These are phyloP conservation scores for Aphelinus atriplicis DNA, from an alignment of 1,140 invertebrate species.

Conservation along the genomic window DNA sequence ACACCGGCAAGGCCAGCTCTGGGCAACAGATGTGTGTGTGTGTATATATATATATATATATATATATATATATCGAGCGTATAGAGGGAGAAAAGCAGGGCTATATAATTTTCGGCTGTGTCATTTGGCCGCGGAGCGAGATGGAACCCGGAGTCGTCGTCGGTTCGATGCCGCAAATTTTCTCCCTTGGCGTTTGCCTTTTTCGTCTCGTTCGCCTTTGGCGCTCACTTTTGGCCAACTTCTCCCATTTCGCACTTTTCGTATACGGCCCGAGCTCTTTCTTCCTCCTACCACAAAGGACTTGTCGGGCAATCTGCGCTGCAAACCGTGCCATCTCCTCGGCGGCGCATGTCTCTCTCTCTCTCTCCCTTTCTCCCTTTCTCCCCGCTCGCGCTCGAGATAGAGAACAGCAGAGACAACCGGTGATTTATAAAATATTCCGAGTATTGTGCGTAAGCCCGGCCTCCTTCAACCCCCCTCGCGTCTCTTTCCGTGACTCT, in stretches of 20 bases:
- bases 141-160: no score
- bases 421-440: slow-evolving; percentile 63
- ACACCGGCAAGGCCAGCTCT: no score
- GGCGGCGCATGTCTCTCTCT: background rate
- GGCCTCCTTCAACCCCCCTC: background rate
- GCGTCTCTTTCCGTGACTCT: background rate
- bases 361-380: slow-evolving; percentile 18
- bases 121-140: slow-evolving; percentile 45
- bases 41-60: no score
- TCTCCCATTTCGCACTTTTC: no score
- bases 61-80: background rate
- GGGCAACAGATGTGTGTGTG: no score
- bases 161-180: slow-evolving; percentile 15
- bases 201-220: no score
- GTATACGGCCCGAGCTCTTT: no score
- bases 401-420: slow-evolving; percentile 23
- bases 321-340: no score
- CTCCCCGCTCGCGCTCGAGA: slow-evolving; percentile 24
- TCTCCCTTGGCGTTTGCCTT: background rate
- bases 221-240: no score
- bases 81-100: background rate
- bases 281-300: no score
- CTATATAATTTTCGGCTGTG: slow-evolving; percentile 52
- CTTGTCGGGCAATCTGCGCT: no score
- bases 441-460: slow-evolving; percentile 53